These are phyloP conservation scores for Cantharis lateralis DNA, from an alignment of 2,888 invertebrate genomes.

Conservation along the genomic window DNA sequence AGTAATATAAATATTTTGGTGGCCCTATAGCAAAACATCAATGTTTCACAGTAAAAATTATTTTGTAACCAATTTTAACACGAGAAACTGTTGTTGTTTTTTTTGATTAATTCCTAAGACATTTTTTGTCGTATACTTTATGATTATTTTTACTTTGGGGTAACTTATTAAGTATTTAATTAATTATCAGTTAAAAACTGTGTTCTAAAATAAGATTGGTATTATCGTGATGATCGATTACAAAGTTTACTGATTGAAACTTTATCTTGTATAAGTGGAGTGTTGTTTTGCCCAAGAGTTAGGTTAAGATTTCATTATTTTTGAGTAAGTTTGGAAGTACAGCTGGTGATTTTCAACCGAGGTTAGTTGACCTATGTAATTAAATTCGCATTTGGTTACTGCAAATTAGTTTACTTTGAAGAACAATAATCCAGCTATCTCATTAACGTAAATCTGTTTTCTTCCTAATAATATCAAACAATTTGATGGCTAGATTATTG, in stretches of 20 bases:
- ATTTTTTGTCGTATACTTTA: no score
- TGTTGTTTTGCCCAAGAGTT: neutral
- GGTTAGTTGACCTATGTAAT: neutral
- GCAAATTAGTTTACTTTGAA: neutral
- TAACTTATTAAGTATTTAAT: no score
- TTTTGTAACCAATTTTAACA: no score
- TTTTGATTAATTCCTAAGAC: no score
- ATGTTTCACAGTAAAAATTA: no score
- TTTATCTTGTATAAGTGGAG: neutral
- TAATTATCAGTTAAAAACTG: no score
- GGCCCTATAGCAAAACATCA: no score
- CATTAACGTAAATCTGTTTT: neutral
- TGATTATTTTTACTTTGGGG: no score
- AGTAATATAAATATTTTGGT: no score
- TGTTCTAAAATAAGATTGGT: no score
- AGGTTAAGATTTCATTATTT: neutral
- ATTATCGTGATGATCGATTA: no score
- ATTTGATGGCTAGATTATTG: neutral
- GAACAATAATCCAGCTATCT: neutral
- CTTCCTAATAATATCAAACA: neutral
- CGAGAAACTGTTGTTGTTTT: no score
- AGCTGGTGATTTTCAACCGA: neutral
- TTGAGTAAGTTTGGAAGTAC: neutral
- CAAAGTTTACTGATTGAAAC: neutral
- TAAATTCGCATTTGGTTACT: neutral